Evolutionary conservation across 1,140 invertebrate species (phyloP).

Genomic region (Scaptodrosophila lebanonensis): DNA sequence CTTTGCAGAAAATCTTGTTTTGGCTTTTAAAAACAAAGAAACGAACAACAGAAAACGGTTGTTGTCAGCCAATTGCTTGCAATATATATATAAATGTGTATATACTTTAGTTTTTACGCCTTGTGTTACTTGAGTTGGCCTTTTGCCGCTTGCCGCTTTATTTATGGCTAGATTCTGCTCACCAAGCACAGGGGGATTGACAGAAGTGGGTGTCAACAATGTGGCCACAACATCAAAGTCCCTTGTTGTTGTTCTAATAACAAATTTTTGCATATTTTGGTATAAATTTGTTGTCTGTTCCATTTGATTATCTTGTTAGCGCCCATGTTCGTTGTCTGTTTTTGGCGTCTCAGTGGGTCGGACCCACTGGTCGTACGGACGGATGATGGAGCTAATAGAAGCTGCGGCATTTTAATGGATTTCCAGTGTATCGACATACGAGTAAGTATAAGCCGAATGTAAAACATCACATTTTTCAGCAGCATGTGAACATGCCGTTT

Average conservation of each 20-base stretch:
- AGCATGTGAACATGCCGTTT: not conserved
- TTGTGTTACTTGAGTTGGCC: conserved; percentile 10
- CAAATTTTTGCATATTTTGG: conserved; percentile 46
- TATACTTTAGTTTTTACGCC: conserved; percentile 21
- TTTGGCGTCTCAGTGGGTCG: no score
- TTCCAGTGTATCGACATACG: conserved; percentile 11
- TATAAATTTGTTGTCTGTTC: conserved; percentile 29
- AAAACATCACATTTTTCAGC: conserved; percentile 33
- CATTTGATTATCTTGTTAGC: conserved; percentile 29
- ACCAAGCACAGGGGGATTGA: no score
- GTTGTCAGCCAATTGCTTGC: conserved; percentile 48
- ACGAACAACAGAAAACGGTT: conserved; percentile 40
- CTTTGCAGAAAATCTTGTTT: conserved; percentile 9
- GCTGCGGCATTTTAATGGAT: conserved; percentile 38
- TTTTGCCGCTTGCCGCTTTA: conserved; percentile 30
- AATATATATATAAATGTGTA: no score
- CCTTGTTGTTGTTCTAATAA: conserved; percentile 17
- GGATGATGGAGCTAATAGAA: conserved; percentile 31
- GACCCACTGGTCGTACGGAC: no score
- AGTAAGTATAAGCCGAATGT: not conserved
- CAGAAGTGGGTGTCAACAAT: conserved; percentile 35
- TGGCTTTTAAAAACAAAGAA: conserved; percentile 1
- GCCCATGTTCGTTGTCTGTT: conserved; percentile 31
- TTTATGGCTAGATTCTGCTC: conserved; percentile 33
- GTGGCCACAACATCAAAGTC: conserved; percentile 15